Conservation (phyloP, 2,113 vertebrate genomes). For the Sturnus vulgaris region DNA sequence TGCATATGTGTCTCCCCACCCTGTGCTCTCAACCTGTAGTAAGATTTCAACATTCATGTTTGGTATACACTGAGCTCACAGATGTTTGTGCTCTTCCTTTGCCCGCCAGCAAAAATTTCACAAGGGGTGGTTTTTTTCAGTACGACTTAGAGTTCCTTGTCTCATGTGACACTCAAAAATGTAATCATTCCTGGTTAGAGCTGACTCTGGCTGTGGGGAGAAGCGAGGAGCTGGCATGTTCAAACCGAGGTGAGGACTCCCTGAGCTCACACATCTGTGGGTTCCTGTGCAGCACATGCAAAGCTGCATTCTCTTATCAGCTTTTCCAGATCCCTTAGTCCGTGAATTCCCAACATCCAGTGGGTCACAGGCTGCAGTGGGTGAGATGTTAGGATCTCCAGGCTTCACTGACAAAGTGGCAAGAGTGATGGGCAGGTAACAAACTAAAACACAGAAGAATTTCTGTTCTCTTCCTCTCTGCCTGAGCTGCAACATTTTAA, state of each 20-base stretch:
- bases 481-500: background rate
- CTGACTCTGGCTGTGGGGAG: background rate
- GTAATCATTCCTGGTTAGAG: background rate
- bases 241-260: background rate
- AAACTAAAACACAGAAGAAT: background rate
- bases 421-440: background rate
- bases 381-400: background rate
- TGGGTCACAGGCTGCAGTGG: background rate
- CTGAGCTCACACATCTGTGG: background rate
- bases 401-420: background rate
- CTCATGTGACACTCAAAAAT: slow-evolving; percentile 26
- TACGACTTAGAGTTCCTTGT: background rate
- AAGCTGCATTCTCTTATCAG: background rate
- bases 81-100: background rate
- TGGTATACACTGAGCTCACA: background rate
- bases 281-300: background rate
- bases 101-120: background rate
- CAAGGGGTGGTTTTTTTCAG: background rate
- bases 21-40: background rate
- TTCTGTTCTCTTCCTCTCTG: background rate
- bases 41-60: background rate
- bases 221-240: background rate
- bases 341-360: background rate
- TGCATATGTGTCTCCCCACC: background rate
- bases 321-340: background rate